Percentiles rank a stretch among this genome's conserved stretches.
These are phyloP conservation scores for Nasonia oneida DNA, from an alignment of 2,888 invertebrate species.

Conservation along the genomic window DNA sequence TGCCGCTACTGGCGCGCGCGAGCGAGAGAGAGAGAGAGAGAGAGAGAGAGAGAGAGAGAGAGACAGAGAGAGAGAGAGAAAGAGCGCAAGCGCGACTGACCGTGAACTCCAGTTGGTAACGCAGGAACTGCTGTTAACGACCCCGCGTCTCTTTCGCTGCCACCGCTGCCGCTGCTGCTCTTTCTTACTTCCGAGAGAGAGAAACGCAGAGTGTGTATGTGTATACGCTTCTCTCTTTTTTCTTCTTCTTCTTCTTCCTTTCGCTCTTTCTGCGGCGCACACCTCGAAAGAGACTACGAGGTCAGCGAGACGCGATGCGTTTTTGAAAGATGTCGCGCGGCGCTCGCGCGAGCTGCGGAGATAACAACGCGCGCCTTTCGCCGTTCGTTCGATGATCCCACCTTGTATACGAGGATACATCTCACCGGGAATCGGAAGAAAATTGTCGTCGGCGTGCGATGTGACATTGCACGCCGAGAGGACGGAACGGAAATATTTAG, in stretches of 20 bases:
- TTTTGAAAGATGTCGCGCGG: background rate
- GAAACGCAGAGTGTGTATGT: background rate
- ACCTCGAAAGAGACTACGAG: constrained; percentile 1
- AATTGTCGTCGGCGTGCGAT: background rate
- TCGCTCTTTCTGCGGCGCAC: background rate
- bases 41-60: background rate
- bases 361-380: background rate
- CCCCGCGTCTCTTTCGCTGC: background rate
- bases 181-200: constrained; percentile 10
- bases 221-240: background rate
- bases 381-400: background rate
- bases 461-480: background rate
- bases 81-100: constrained; percentile 63
- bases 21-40: background rate
- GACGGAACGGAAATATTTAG: background rate
- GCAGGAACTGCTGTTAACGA: constrained; percentile 67
- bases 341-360: background rate
- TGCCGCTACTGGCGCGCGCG: background rate
- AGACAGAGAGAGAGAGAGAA: background rate
- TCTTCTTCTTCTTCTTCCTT: background rate
- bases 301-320: background rate
- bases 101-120: constrained; percentile 73
- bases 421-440: background rate
- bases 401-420: too few relatives aligned
- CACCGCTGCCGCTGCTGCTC: background rate